A percentile compares a stretch with the other conserved stretches of the same genome.
These are phyloP conservation scores for Acanthopagrus latus DNA, from an alignment of 2,797 vertebrate genomes.

Conservation along the genomic window DNA sequence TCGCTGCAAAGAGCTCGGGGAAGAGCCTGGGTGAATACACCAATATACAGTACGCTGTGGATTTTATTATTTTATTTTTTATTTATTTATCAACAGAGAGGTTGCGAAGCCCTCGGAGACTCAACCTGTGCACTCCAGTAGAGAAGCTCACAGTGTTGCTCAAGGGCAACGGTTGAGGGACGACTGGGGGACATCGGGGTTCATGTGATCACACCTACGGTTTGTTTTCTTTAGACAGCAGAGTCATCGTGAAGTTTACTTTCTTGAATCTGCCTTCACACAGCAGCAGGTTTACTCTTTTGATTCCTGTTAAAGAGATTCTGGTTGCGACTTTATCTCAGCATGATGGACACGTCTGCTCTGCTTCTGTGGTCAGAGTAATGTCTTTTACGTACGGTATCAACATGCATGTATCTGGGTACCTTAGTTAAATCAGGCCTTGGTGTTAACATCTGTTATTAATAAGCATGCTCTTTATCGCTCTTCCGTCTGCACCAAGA, in stretches of 20 bases:
- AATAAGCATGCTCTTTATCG: neutral
- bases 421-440: neutral
- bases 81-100: constrained; percentile 28
- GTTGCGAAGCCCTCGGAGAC: constrained; percentile 22
- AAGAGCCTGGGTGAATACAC: constrained; percentile 45
- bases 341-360: neutral
- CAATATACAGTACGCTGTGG: constrained; percentile 16
- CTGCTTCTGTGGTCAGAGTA: too few species aligned
- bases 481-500: too few species aligned
- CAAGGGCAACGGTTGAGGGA: constrained; percentile 32
- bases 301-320: neutral
- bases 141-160: constrained; percentile 27
- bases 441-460: neutral
- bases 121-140: neutral
- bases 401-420: neutral
- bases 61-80: too few species aligned
- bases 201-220: neutral
- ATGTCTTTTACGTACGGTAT: neutral
- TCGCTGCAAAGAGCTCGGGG: constrained; percentile 35
- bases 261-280: neutral
- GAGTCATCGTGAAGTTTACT: neutral
- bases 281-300: neutral
- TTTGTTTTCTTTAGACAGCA: constrained; percentile 15
- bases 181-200: neutral
- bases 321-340: neutral